Evolutionary conservation across 1,140 invertebrate species (phyloP), one percentile per base, ranked within the genome.

Genomic region (Chironomus striatipennis): DNA sequence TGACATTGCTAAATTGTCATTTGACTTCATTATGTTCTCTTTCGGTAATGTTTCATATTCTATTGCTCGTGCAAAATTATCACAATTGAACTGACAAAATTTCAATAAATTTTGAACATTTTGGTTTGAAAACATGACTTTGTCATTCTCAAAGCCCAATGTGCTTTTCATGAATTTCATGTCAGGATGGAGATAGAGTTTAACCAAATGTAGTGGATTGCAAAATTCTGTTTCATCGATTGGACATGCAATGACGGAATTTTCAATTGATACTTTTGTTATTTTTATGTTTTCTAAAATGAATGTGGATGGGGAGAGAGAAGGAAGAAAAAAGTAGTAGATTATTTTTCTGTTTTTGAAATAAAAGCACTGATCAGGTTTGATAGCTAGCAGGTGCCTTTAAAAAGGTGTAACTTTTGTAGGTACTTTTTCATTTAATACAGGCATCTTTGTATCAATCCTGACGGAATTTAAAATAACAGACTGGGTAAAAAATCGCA

Each of bases 61-160:
- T 20, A 81, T 78, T 73, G 79, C 76, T 74, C 81, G 80, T 5
- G 79, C 72, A 74, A 80, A 82, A 73, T 80, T 77, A 76, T 84
- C 83, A 75, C 81, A 77, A 81, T 87, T 87, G 42, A 87, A 83
- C 82, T 87, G 86, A 82, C 86, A 87, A 81, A 86, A 87, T 80
- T 85, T 86, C 75, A 87, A 83, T 80, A 86, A 85, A 81, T 86
- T 87, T 77, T 87, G 86, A 72, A 87, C 85, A 78, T 85, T 85
- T 9, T 85, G 82, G 78, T 86, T 87, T 75, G 86, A 84, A 78
- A 87, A 84, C 86, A 87, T 86, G 65, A 85, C 81, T 76, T 87
- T 86, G 76, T 87, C 86, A 73, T 80, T 84, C 43, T 87, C 86
- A 76, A 86, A 87, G 75, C 86, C 86, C 73, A 87, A 80, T 76